These are phyloP conservation scores for Octonoba sinensis DNA, from an alignment of 2,888 invertebrate species.

Conservation along the genomic window DNA sequence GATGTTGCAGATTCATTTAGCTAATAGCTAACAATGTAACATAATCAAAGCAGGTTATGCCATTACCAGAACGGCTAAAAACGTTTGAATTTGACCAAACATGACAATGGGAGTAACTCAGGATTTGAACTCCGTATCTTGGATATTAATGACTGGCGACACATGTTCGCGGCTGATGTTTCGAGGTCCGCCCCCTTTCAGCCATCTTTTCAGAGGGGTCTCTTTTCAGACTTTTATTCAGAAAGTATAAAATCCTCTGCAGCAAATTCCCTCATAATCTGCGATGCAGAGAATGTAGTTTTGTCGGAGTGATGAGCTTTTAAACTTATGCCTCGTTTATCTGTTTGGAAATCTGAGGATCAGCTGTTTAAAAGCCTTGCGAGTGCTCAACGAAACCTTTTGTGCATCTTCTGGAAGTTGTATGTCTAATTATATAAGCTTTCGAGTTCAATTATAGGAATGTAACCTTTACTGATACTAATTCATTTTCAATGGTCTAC, in stretches of 20 bases:
- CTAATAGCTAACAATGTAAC: no score
- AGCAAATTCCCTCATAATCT: constrained; percentile 2
- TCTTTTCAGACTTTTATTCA: background rate
- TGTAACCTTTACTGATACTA: no score
- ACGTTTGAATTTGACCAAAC: no score
- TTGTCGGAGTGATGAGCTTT: background rate
- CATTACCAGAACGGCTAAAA: no score
- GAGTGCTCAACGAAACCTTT: background rate
- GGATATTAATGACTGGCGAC: constrained; percentile 19
- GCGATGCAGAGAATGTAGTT: background rate
- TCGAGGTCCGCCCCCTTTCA: background rate
- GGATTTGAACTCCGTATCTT: background rate
- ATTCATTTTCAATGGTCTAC: no score
- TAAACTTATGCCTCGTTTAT: background rate
- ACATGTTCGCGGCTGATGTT: constrained; percentile 9
- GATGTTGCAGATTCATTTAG: no score
- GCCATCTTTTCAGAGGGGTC: constrained; percentile 13
- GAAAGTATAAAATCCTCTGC: background rate
- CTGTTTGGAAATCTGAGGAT: background rate
- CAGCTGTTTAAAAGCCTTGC: background rate
- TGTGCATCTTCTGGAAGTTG: no score
- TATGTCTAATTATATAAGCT: no score
- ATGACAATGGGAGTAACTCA: no score
- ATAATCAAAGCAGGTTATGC: no score
- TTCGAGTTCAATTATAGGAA: no score